A percentile compares a stretch with the other conserved stretches of the same genome.
phyloP scores from a whole-genome alignment of 1,140 invertebrate genomes.

The Neodiprion virginianus region DNA sequence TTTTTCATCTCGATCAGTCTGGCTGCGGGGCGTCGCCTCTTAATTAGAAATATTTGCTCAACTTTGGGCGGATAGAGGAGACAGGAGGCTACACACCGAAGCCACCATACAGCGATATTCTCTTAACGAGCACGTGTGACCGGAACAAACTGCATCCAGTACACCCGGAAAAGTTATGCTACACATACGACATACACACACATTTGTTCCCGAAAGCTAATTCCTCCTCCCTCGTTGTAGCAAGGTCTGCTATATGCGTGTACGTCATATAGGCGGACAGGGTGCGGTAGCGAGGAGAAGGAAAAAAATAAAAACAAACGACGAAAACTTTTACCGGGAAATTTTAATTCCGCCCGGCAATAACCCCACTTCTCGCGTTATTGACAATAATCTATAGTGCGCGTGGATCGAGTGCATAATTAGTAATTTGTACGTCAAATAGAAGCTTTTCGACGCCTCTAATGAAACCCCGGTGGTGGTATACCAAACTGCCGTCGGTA shows the following conservation, averaged over 20 bases:
- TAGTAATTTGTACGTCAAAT: too few species aligned
- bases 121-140: conserved; percentile 5
- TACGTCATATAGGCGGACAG: neutral
- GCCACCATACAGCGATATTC: neutral
- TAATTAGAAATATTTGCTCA: conserved; percentile 5
- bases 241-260: neutral
- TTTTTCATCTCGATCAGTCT: neutral
- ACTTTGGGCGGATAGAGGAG: neutral
- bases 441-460: too few species aligned
- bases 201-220: neutral
- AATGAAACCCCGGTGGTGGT: too few species aligned
- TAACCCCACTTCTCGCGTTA: too few species aligned
- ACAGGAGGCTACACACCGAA: too few species aligned
- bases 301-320: neutral
- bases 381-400: too few species aligned
- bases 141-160: neutral
- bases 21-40: neutral
- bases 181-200: neutral
- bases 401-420: too few species aligned
- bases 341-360: too few species aligned
- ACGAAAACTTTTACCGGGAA: too few species aligned
- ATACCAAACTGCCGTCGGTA: too few species aligned
- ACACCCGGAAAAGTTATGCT: too few species aligned
- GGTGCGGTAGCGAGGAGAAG: neutral
- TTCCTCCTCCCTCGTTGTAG: neutral